phyloP scores from a whole-genome alignment of 1,140 invertebrate genomes.

The Drosophila pallidifrons region DNA sequence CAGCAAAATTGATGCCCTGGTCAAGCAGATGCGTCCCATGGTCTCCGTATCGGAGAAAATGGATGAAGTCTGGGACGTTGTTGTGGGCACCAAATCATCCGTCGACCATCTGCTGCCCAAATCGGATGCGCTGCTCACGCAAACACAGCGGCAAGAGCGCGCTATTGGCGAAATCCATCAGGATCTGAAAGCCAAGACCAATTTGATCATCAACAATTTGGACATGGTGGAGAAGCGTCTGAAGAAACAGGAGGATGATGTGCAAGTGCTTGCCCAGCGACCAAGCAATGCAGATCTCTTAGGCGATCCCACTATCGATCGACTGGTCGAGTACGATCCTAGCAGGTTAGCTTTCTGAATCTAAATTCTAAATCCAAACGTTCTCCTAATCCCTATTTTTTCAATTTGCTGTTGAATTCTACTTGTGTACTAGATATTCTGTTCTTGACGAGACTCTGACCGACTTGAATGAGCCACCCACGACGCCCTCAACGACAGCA shows the following conservation, averaged over 20 bases:
- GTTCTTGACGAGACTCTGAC: constrained; percentile 75
- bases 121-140: constrained; percentile 93
- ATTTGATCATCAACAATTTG: constrained; percentile 94
- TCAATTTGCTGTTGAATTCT: neutral
- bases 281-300: constrained; percentile 90
- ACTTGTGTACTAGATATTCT: constrained; percentile 59
- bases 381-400: neutral
- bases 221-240: constrained; percentile 93
- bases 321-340: constrained; percentile 91
- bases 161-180: constrained; percentile 95
- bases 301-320: constrained; percentile 91
- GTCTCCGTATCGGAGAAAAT: constrained; percentile 94
- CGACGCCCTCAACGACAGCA: constrained; percentile 65
- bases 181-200: constrained; percentile 92
- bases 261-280: constrained; percentile 87
- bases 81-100: constrained; percentile 93
- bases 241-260: constrained; percentile 92
- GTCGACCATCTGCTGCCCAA: constrained; percentile 93
- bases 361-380: neutral
- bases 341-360: constrained; percentile 84
- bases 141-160: constrained; percentile 93
- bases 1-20: constrained; percentile 91
- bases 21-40: constrained; percentile 92
- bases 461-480: constrained; percentile 70
- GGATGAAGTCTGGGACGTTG: constrained; percentile 95